Conservation (phyloP, 2,797 vertebrate species). For the Nyctalus aviator region DNA sequence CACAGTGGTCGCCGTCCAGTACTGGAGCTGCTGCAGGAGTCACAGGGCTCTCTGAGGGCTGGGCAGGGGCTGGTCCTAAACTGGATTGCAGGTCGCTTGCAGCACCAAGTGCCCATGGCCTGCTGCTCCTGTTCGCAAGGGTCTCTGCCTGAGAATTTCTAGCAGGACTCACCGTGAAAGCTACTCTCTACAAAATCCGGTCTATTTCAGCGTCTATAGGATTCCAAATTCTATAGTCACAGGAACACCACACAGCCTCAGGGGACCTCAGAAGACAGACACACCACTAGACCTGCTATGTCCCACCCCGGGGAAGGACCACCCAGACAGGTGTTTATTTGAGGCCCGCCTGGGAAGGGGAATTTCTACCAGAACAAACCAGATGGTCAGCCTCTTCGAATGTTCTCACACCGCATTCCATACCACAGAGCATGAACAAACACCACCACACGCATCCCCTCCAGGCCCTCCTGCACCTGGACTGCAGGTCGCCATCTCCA, state of each 20-base stretch:
- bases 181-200: background rate
- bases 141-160: background rate
- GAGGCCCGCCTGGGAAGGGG: background rate
- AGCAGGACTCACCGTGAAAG: background rate
- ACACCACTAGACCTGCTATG: background rate
- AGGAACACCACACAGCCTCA: background rate
- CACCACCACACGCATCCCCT: rapidly evolving
- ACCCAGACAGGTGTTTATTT: background rate
- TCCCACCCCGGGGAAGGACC: background rate
- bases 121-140: background rate
- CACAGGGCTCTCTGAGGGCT: rapidly evolving
- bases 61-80: no score
- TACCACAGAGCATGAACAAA: background rate
- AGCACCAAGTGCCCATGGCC: rapidly evolving
- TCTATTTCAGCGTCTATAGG: background rate
- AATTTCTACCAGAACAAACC: background rate
- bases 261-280: background rate
- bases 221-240: background rate
- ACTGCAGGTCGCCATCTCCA: background rate
- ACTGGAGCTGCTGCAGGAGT: rapidly evolving
- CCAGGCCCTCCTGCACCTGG: no score
- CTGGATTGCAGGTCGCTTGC: background rate
- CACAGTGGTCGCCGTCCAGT: background rate
- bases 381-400: background rate
- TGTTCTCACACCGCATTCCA: background rate